These are phyloP conservation scores for Gryllus bimaculatus DNA, from an alignment of 1,140 invertebrate genomes.

Conservation along the genomic window DNA sequence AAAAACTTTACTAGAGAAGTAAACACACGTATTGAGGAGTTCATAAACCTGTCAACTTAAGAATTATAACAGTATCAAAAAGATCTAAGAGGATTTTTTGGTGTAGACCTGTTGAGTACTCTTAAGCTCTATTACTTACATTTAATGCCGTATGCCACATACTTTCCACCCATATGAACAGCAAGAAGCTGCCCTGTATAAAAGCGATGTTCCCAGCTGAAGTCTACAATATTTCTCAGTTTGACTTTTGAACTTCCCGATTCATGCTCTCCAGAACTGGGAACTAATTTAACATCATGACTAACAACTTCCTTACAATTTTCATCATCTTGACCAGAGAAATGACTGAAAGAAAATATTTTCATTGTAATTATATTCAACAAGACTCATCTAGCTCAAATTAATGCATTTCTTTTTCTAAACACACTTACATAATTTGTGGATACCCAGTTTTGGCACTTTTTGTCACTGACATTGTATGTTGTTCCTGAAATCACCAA, in stretches of 20 bases:
- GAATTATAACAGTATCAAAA: too few species aligned
- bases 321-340: slow-evolving; percentile 11
- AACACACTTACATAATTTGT: too few species aligned
- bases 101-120: too few species aligned
- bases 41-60: too few species aligned
- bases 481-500: too few species aligned
- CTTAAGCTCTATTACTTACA: slow-evolving; percentile 43
- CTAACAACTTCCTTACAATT: slow-evolving; percentile 48
- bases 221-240: slow-evolving; percentile 82
- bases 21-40: too few species aligned
- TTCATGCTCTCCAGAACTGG: slow-evolving; percentile 55
- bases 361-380: neutral
- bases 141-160: slow-evolving; percentile 84
- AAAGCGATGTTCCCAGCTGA: slow-evolving; percentile 81
- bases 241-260: slow-evolving; percentile 82
- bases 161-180: slow-evolving; percentile 73
- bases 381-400: neutral
- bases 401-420: neutral
- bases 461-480: too few species aligned
- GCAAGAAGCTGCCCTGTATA: slow-evolving; percentile 81
- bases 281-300: slow-evolving; percentile 58
- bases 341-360: slow-evolving; percentile 9
- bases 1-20: too few species aligned
- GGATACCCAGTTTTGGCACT: too few species aligned
- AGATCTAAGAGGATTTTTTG: too few species aligned